Evolutionary conservation across 2,113 vertebrate species (phyloP).

Genomic region (Pachycephala philippinensis): DNA sequence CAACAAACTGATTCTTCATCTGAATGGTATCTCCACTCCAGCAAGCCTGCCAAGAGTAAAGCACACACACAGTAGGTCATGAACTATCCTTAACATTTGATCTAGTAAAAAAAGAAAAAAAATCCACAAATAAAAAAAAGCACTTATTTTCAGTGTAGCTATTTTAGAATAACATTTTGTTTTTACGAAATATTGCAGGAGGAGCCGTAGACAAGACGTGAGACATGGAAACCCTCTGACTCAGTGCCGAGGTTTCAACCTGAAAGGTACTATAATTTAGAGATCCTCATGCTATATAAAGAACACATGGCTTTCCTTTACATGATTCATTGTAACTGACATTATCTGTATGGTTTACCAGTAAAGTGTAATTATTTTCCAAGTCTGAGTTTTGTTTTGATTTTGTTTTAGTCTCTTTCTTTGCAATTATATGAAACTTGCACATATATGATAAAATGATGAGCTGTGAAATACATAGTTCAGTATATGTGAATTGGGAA

Average conservation of each 20-base stretch:
- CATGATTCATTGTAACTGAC: conserved; percentile 30
- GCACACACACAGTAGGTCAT: background rate
- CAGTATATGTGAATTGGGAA: background rate
- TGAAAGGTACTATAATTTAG: conserved; percentile 85
- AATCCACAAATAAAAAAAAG: background rate
- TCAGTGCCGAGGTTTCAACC: conserved; percentile 95
- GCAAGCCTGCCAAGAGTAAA: background rate
- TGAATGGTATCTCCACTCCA: background rate
- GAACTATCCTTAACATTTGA: background rate
- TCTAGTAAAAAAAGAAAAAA: background rate
- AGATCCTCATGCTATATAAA: background rate
- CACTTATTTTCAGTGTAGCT: background rate
- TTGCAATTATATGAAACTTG: background rate
- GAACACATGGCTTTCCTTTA: background rate
- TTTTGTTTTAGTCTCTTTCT: background rate
- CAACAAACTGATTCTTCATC: background rate
- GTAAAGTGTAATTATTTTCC: background rate
- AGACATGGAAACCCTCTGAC: conserved; percentile 96
- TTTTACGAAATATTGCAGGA: conserved; percentile 70
- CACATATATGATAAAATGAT: background rate
- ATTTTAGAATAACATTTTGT: background rate
- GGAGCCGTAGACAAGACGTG: conserved; percentile 94
- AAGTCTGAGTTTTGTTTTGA: background rate
- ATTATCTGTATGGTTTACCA: background rate
- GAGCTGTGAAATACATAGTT: background rate